Evolutionary conservation across 2,797 vertebrate genomes (phyloP).

Genomic region (Buphagus erythrorhynchus): DNA sequence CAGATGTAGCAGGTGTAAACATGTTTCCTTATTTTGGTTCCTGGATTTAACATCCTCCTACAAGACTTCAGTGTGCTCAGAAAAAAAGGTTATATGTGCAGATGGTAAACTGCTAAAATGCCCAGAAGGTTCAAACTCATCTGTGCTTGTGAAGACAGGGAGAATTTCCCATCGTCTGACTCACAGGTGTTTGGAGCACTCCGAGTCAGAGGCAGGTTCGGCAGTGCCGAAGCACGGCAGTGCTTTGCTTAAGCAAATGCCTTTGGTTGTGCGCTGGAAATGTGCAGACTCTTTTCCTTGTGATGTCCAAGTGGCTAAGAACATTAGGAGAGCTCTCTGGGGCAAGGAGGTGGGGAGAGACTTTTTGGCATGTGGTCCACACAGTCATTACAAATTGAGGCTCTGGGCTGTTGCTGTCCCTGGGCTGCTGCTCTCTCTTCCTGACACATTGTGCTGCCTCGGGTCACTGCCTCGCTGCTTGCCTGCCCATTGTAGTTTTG

Average conservation of each 20-base stretch:
- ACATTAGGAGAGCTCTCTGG: conserved; percentile 56
- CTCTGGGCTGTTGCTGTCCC: conserved; percentile 67
- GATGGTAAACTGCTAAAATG: conserved; percentile 82
- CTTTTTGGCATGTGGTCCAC: conserved; percentile 65
- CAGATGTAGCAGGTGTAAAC: conserved; percentile 78
- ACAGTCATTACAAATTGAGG: conserved; percentile 65
- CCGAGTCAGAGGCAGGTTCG: conserved; percentile 67
- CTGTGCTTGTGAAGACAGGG: conserved; percentile 69
- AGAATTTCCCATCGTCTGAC: conserved; percentile 68
- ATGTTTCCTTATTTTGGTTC: conserved; percentile 74
- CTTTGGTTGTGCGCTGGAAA: conserved; percentile 63
- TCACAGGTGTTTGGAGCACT: conserved; percentile 80
- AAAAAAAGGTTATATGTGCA: conserved; percentile 75
- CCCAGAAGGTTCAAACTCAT: conserved; percentile 82
- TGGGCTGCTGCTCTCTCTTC: conserved; percentile 70
- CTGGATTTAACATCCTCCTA: conserved; percentile 77
- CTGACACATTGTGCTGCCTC: conserved; percentile 69
- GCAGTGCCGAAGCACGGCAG: not conserved
- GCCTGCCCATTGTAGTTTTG: conserved; percentile 67
- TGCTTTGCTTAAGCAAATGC: conserved; percentile 68
- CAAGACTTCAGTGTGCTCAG: conserved; percentile 70
- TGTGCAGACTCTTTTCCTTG: not conserved
- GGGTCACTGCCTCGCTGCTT: conserved; percentile 70
- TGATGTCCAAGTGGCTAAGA: conserved; percentile 72
- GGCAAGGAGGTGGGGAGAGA: conserved; percentile 57